These are phyloP conservation scores for Struthio camelus DNA, from an alignment of 2,113 vertebrate species.

Conservation along the genomic window DNA sequence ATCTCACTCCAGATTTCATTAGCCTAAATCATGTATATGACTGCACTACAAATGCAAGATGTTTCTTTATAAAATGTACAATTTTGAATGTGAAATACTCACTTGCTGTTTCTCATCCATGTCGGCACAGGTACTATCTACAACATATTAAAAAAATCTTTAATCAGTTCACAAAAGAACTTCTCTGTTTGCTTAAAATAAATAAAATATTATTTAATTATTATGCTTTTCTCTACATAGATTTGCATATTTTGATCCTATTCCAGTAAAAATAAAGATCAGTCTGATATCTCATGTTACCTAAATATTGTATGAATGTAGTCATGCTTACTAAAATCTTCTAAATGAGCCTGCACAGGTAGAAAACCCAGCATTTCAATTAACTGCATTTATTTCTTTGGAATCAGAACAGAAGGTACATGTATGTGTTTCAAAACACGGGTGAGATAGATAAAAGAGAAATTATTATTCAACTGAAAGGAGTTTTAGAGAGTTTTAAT, in stretches of 20 bases:
- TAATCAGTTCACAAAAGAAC: neutral
- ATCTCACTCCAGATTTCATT: neutral
- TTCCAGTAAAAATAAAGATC: neutral
- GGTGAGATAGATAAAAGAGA: neutral
- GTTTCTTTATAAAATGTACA: neutral
- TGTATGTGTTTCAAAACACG: neutral
- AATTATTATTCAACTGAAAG: conserved; percentile 6
- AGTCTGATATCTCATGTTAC: neutral
- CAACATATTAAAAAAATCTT: neutral
- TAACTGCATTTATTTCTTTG: neutral
- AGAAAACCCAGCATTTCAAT: neutral
- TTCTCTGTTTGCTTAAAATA: neutral
- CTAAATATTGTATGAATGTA: neutral
- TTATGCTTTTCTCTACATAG: neutral
- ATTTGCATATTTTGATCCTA: neutral
- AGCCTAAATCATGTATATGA: neutral
- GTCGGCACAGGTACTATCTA: neutral
- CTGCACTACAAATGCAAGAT: neutral
- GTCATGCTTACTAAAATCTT: neutral
- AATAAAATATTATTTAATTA: neutral
- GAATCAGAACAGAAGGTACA: neutral
- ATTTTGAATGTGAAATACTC: neutral
- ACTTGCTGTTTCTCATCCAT: neutral
- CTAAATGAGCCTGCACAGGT: neutral
- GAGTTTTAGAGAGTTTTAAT: neutral